These are phyloP conservation scores for Labeo calbasu DNA, from an alignment of 2,797 vertebrate genomes.

Conservation along the genomic window DNA sequence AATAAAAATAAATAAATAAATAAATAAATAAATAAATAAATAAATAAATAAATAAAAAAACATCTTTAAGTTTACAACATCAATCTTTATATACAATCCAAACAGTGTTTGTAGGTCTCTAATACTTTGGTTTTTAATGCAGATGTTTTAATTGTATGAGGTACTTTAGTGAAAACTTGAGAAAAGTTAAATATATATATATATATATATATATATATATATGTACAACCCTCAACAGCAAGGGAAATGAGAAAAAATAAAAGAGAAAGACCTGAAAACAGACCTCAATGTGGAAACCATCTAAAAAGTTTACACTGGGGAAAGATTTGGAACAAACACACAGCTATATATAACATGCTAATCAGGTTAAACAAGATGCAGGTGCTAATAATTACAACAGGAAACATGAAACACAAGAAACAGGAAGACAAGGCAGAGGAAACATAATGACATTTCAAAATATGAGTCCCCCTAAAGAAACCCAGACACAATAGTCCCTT, in stretches of 20 bases:
- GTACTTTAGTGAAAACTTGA: not conserved
- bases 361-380: slow-evolving; percentile 22
- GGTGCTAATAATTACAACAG: slow-evolving; percentile 1
- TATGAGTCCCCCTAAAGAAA: slow-evolving; percentile 6
- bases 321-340: not conserved
- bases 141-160: slow-evolving; percentile 16
- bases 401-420: not conserved
- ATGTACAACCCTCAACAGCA: not conserved
- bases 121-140: slow-evolving; percentile 8
- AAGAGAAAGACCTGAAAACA: not conserved
- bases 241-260: not conserved
- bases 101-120: not conserved
- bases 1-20: too few relatives aligned
- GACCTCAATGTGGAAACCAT: slow-evolving; percentile 31
- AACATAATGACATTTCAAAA: not conserved
- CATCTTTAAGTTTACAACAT: not conserved
- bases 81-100: not conserved
- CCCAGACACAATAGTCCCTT: too few relatives aligned
- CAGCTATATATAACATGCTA: slow-evolving; percentile 7
- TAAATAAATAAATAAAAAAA: not conserved
- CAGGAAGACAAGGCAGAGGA: not conserved
- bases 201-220: too few relatives aligned
- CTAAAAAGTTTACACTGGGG: slow-evolving; percentile 1
- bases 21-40: not conserved
- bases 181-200: too few relatives aligned